Base-by-base conservation (phyloP, 2,888 invertebrate species). In the Ditylenchus weischeri region DNA sequence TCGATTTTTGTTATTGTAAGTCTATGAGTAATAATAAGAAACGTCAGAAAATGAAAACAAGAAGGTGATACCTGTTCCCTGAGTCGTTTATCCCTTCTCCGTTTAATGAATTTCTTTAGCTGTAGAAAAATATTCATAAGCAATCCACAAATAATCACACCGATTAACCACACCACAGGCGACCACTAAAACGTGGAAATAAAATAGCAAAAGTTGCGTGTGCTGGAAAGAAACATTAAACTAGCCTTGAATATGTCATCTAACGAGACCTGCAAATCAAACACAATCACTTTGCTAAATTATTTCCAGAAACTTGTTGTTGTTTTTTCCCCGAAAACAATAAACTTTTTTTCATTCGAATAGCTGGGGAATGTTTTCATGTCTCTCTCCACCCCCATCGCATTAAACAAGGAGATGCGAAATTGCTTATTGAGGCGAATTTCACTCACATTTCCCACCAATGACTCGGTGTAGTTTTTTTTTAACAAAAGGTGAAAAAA, bases 141-240 rank as follows among this genome's bases (percentile, higher is more conserved):
- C 8, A 68, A 50, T 7, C 66, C 68, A 51, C 68, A 68, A 36
- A 65, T 50, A 11, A 68, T 36, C 29, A 68, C 68, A 13, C 68
- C 68, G 49, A 68, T 50, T 15, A 68, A 43, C 68, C 68, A 68
- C 15, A 68, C 68, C 15, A 65, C 68, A n/a, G 68, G 68, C n/a
- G 68, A 68, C 68, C 68, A 68, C 43, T 54, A 54, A 21, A 54
- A 11, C 29, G 1, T 5, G 1, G 11, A 15, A 54, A 54, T 50
- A 23, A 29, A 35, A 62, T 18, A 62, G 18, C 36, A 36, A 43
- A 38, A 51, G 43, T 51, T 51, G 23, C 21, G 63, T n/a, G 43
- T 43, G 35, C 36, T 29, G n/a, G 48, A 47, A 43, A 62, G 18
- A 23, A 49, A 50, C 23, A 49, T 1, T 18, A 3, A 54, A 23